phyloP scores from a whole-genome alignment of 2,113 vertebrate genomes.

The Thinocorus orbignyianus region DNA sequence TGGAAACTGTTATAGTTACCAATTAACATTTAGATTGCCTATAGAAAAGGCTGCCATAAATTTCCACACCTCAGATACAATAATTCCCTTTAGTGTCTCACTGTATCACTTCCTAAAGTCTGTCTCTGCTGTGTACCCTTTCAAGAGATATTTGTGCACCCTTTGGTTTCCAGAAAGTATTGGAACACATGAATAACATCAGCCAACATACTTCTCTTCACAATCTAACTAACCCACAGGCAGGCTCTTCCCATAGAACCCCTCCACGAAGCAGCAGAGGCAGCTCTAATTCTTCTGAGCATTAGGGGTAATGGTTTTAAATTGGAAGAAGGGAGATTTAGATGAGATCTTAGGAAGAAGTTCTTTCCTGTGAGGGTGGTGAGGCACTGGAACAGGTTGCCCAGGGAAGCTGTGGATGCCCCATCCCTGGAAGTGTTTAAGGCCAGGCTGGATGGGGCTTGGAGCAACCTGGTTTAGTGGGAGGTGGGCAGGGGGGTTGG shows the following conservation, averaged over 20 bases:
- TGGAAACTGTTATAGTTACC: conserved; percentile 5
- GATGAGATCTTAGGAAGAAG: no score
- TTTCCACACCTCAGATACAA: background rate
- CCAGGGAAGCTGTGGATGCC: no score
- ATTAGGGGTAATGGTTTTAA: no score
- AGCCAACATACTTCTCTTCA: background rate
- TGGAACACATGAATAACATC: background rate
- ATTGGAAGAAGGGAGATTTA: no score
- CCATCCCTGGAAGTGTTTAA: no score
- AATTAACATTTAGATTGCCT: conserved; percentile 64
- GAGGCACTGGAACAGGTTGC: no score
- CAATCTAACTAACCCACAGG: background rate
- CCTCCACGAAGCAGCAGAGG: background rate
- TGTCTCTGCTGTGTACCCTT: background rate
- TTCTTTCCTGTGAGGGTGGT: no score
- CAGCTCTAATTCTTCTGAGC: background rate
- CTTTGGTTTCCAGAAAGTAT: background rate
- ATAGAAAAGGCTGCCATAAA: conserved; percentile 45
- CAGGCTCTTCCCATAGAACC: background rate
- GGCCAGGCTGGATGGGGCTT: no score
- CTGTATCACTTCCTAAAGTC: background rate
- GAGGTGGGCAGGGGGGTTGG: no score
- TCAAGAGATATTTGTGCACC: background rate
- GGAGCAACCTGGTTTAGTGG: no score
- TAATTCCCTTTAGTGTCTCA: conserved; percentile 31